A percentile compares a stretch with the other conserved stretches of the same genome.
Conservation (phyloP, 2,797 vertebrate species). For the Macrochelys suwanniensis region DNA sequence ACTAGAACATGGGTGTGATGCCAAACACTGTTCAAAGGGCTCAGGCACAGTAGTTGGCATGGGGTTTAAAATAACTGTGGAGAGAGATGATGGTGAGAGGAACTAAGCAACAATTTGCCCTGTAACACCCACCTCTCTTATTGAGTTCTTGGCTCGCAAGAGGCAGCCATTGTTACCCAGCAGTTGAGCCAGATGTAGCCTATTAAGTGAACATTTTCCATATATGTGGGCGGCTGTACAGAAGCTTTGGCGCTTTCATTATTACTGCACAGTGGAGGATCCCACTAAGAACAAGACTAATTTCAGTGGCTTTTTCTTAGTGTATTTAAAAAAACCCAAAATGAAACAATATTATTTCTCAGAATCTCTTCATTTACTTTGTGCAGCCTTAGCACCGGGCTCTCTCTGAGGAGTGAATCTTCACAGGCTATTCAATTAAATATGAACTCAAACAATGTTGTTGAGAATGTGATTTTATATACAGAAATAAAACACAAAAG, state of each 20-base stretch:
- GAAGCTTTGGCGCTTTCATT: background rate
- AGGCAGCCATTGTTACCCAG: background rate
- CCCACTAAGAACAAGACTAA: background rate
- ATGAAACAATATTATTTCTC: background rate
- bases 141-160: slow-evolving; percentile 11
- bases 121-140: background rate
- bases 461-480: background rate
- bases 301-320: background rate
- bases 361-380: slow-evolving; percentile 15
- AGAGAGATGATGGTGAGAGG: slow-evolving; percentile 38
- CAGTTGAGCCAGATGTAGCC: slow-evolving; percentile 23
- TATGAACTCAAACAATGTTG: background rate
- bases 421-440: background rate
- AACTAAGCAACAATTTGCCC: slow-evolving; percentile 20
- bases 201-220: slow-evolving; percentile 42
- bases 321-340: background rate
- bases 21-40: background rate
- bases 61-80: background rate
- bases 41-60: background rate
- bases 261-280: slow-evolving; percentile 3
- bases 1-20: fast-evolving
- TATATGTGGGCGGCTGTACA: background rate
- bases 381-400: background rate
- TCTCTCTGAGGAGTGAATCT: slow-evolving; percentile 3
- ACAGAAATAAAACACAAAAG: background rate